phyloP scores from a whole-genome alignment of 1,140 invertebrate genomes.

The Trichoplusia ni region DNA sequence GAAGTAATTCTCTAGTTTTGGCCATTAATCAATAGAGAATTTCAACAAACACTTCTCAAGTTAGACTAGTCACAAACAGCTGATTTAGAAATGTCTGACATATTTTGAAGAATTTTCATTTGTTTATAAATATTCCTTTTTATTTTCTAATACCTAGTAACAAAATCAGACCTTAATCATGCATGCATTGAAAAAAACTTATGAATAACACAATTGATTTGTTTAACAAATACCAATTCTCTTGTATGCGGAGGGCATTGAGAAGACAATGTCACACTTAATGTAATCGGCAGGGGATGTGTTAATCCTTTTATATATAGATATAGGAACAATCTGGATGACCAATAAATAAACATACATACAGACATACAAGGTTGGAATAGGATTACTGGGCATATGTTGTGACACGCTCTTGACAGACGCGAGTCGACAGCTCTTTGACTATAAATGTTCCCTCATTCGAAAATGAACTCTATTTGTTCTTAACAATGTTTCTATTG shows the following conservation, averaged over 20 bases:
- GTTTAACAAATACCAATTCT: slow-evolving; percentile 22
- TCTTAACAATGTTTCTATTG: no score
- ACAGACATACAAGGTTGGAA: not conserved
- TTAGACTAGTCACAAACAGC: no score
- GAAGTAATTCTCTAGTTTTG: no score
- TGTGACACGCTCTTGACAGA: no score
- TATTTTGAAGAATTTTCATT: no score
- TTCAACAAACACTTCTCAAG: no score
- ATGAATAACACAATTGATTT: slow-evolving; percentile 21
- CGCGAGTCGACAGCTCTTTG: no score
- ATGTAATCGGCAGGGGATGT: slow-evolving; percentile 12
- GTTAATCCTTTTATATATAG: slow-evolving; percentile 18
- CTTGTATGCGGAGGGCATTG: slow-evolving; percentile 16
- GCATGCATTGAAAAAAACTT: slow-evolving; percentile 18
- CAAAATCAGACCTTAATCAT: slow-evolving; percentile 10
- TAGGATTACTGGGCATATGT: not conserved
- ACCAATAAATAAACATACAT: slow-evolving; percentile 21
- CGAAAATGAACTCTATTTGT: no score
- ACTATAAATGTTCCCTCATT: no score
- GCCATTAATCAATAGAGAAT: no score
- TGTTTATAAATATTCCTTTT: no score
- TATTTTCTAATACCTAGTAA: not conserved
- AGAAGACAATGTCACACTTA: slow-evolving; percentile 17
- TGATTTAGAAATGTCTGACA: no score
- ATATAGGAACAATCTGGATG: slow-evolving; percentile 25